Base-by-base conservation (phyloP, 2,797 vertebrate species). In the Nannoperca australis region DNA sequence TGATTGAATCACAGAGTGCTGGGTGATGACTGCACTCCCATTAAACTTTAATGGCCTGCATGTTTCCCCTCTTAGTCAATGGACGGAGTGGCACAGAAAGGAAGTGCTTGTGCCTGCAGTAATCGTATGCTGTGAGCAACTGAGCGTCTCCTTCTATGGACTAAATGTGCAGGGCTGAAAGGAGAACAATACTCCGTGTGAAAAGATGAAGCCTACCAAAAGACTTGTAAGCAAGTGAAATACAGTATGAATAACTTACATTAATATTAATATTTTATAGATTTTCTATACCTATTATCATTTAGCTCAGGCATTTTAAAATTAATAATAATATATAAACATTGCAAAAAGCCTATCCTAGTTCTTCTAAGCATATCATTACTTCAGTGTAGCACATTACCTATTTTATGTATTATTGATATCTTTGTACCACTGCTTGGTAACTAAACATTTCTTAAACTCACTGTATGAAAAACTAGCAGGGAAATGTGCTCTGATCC, bases 31-130 rank as follows among this genome's bases (percentile, higher is more conserved):
- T 82, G 85, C 77, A 70, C 78, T 84, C 77, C 54, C 56, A 84
- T 93, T 67, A 90, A 93, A 86, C 79, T 85, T 93, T 90, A 90
- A 93, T 88, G 78, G 82, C 61, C 71, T 83, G 76, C 88, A 85
- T 90, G 87, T 91, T 92, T 92, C 85, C 71, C 47, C 77, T 89
- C 78, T 90, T 86, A 88, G 85, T 91, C 87, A 88, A 86, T 84
- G 84, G 84, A 67, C 51, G 22, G 85, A 85, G 75, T 17, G 42
- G 73, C 70, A 81, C 81, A 84, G 79, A 78, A 58, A 81, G 81
- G 79, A 89, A 86, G 84, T 75, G 55, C 73, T 73, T 86, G 73
- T 85, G 53, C 64, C 75, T 83, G 80, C 76, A 70, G 79, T 82
- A 78, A 88, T 74, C 24, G 1, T 53, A 78, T 53, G 64, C 81